phyloP scores from a whole-genome alignment of 2,888 invertebrate genomes.

The Dicranocentrus wangi region DNA sequence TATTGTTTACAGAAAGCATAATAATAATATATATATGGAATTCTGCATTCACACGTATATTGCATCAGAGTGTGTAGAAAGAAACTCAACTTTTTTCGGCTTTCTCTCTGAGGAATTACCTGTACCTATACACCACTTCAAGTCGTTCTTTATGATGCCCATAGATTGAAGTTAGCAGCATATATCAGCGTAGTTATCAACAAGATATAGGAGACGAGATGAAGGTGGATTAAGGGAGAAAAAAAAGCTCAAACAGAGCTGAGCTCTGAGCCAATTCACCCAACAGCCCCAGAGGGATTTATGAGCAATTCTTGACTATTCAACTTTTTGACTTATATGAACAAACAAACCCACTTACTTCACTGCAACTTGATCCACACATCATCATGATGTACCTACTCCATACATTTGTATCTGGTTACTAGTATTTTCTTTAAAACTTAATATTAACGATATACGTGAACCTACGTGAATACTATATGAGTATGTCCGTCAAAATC shows the following conservation, averaged over 20 bases:
- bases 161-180: constrained; percentile 34
- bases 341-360: constrained; percentile 50
- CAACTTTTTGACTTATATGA: constrained; percentile 45
- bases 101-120: constrained; percentile 41
- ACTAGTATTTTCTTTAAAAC: constrained; percentile 7
- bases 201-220: neutral
- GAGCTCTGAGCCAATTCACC: neutral
- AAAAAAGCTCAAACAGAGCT: neutral
- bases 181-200: constrained; percentile 14
- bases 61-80: no score
- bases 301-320: constrained; percentile 19
- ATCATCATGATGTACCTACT: neutral
- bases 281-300: constrained; percentile 42
- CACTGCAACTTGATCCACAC: neutral
- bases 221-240: constrained; percentile 10
- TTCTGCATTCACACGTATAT: no score
- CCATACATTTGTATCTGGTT: no score
- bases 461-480: neutral
- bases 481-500: constrained; percentile 14
- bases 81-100: constrained; percentile 24
- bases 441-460: neutral
- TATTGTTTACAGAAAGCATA: no score
- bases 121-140: constrained; percentile 15
- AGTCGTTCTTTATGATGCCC: constrained; percentile 36
- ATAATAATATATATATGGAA: no score